Percentiles rank a stretch among this genome's conserved stretches.
Evolutionary conservation across 1,140 invertebrate species (phyloP).

Genomic region (Periplaneta americana): DNA sequence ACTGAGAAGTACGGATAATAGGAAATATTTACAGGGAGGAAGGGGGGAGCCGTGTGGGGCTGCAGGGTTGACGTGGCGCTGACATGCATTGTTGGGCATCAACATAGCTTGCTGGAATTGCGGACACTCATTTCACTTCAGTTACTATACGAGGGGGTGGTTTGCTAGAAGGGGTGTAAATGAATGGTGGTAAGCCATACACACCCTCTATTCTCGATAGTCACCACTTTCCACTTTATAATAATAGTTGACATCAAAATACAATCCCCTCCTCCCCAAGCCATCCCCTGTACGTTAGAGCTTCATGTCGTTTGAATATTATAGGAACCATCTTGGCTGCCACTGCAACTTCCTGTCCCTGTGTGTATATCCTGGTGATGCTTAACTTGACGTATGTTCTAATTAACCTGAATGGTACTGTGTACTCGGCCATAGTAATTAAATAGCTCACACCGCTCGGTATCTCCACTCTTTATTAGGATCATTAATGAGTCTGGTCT

Average conservation of each 20-base stretch:
- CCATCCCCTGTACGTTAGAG: background rate
- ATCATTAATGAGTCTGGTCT: too few relatives aligned
- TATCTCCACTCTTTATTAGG: too few relatives aligned
- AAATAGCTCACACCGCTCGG: too few relatives aligned
- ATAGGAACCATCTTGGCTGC: background rate
- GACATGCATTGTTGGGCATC: conserved; percentile 1
- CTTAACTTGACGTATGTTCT: background rate
- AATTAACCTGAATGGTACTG: background rate
- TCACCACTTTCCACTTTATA: background rate
- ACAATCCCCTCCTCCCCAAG: background rate
- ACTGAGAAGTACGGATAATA: background rate
- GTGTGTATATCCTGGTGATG: background rate
- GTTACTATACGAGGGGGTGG: too few relatives aligned
- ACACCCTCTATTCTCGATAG: background rate
- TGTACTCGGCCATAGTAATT: too few relatives aligned
- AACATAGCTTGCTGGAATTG: background rate
- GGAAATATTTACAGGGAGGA: background rate
- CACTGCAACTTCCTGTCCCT: background rate
- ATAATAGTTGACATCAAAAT: background rate
- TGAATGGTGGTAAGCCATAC: background rate
- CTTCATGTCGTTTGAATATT: background rate
- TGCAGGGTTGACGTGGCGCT: background rate
- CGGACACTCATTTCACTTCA: background rate
- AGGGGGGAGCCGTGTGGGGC: background rate
- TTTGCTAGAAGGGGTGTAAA: background rate